phyloP scores from a whole-genome alignment of 2,888 invertebrate genomes.

The Pristionchus entomophagus region DNA sequence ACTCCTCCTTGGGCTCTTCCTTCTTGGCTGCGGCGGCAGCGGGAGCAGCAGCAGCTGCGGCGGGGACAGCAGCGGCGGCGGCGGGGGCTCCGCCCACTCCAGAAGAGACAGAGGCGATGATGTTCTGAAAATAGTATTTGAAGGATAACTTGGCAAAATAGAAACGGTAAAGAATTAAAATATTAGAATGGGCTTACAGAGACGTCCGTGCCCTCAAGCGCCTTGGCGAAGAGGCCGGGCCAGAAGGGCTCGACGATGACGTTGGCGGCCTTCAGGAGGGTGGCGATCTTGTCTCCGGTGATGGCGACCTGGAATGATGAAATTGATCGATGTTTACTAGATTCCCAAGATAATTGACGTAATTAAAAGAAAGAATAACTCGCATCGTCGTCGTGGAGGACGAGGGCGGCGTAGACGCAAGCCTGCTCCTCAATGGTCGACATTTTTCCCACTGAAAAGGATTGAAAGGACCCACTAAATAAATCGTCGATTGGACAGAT shows the following conservation, averaged over 20 bases:
- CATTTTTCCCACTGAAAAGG: slow-evolving; percentile 76
- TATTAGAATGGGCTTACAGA: slow-evolving; percentile 78
- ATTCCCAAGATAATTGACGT: not conserved
- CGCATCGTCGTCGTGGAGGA: slow-evolving; percentile 84
- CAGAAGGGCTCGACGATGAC: slow-evolving; percentile 98
- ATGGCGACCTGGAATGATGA: slow-evolving; percentile 86
- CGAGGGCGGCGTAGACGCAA: slow-evolving; percentile 86
- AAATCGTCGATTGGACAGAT: slow-evolving; percentile 44
- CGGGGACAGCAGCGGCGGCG: slow-evolving; percentile 77
- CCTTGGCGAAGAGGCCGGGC: slow-evolving; percentile 98
- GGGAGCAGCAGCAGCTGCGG: slow-evolving; percentile 71
- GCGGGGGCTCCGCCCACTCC: slow-evolving; percentile 89
- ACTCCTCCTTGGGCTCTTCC: slow-evolving; percentile 81
- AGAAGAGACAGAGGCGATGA: slow-evolving; percentile 76
- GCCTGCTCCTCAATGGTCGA: slow-evolving; percentile 94
- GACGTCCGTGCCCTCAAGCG: slow-evolving; percentile 93
- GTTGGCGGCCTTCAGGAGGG: slow-evolving; percentile 95
- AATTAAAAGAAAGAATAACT: slow-evolving; percentile 77
- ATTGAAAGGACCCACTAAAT: slow-evolving; percentile 47
- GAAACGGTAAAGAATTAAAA: too few species aligned
- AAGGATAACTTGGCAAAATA: not conserved
- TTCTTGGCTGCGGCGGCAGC: slow-evolving; percentile 72
- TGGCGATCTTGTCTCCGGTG: slow-evolving; percentile 97
- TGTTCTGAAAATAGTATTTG: slow-evolving; percentile 57
- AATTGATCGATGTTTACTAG: slow-evolving; percentile 84